phyloP scores from a whole-genome alignment of 1,140 invertebrate genomes.

The Xylocopa sonorina region DNA sequence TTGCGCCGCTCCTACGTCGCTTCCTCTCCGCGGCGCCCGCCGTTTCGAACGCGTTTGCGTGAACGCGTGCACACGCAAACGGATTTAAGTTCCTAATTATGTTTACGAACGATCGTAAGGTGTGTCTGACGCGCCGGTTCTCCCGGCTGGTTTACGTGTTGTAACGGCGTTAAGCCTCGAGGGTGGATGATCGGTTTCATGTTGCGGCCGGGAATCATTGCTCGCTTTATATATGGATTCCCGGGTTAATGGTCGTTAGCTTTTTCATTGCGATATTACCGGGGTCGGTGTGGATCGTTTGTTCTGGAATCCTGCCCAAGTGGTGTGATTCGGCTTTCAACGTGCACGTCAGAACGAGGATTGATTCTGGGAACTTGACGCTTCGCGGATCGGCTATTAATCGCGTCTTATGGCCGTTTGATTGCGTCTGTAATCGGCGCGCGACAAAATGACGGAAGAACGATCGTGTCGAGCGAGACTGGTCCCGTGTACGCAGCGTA shows the following conservation, averaged over 20 bases:
- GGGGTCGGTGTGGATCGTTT: neutral
- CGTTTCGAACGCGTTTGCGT: neutral
- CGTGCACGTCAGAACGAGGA: no score
- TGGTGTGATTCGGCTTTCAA: neutral
- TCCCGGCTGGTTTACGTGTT: neutral
- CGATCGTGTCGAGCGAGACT: neutral
- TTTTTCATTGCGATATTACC: neutral
- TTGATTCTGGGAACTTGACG: no score
- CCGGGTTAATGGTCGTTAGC: neutral
- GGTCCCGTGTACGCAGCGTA: neutral
- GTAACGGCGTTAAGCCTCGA: neutral
- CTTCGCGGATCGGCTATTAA: no score
- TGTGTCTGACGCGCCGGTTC: slow-evolving; percentile 2
- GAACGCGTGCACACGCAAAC: neutral
- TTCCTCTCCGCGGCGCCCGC: neutral
- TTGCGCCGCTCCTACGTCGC: slow-evolving; percentile 2
- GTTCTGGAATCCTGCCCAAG: neutral
- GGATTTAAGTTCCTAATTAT: slow-evolving; percentile 16
- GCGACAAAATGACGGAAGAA: no score
- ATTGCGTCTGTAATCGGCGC: slow-evolving; percentile 34
- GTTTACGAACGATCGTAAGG: slow-evolving; percentile 5
- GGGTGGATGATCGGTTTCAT: neutral
- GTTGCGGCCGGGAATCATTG: neutral
- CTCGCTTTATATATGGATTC: neutral
- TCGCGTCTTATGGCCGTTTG: neutral